Base-by-base conservation (phyloP, 2,797 vertebrate genomes). In the Pygocentrus nattereri region DNA sequence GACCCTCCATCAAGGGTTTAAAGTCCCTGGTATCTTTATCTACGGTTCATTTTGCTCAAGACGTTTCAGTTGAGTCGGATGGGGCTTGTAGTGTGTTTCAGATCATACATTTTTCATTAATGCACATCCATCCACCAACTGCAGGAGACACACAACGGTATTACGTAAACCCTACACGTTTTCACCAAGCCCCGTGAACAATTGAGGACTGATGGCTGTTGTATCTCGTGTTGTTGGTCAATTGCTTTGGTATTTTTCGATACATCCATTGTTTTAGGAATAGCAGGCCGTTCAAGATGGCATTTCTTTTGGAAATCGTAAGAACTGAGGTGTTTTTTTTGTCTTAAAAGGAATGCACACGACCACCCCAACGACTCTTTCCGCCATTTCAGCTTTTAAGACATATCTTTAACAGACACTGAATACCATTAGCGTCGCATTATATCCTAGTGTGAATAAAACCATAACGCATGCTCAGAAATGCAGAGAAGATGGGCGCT, bases 401-500 rank as follows among this genome's bases (percentile, higher is more conserved):
- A 31, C 27, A 5, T 10, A 34, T 31, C 30, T 72, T 30, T 25
- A 44, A 44, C 15, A 16, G 27, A 70, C 13, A 27, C 13, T 27
- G 23, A 70, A 8, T 4, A 18, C 25, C 7, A 19, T 52, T 31
- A 76, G 27, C 31, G 21, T 67, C 31, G 8, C 4, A 10, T 34
- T 19, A 18, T 13, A 12, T 49, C 2, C 27, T 30, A 68, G 23
- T 71, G 15, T 6, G 30, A 56, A 25, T 74, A 38, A 58, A 74
- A 59, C 10, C 25, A 74, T 30, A 74, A 72, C 25, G 38, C 77
- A 71, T 47, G 44, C 65, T n/a, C 54, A 79, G 56, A 52, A 52
- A 79, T 15, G 54, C 31, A 12, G 47, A 67, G 25, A 65, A 59
- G 58, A 49, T 73, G 58, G 44, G 23, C 71, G 74, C 84, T 86